Evolutionary conservation across 2,113 vertebrate genomes (phyloP).

Genomic region (Nycticorax nycticorax): DNA sequence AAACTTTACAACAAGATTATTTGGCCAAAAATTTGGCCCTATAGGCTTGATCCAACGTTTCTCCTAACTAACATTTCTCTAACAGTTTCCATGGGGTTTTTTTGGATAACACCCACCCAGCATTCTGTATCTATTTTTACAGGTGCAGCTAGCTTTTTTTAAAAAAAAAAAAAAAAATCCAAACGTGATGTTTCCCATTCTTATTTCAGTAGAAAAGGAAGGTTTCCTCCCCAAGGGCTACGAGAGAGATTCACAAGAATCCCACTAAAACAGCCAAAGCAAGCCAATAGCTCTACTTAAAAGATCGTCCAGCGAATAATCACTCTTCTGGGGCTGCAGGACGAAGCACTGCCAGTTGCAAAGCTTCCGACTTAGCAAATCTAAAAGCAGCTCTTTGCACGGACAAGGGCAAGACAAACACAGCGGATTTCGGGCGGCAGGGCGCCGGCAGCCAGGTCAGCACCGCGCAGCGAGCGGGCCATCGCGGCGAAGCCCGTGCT

Average conservation of each 20-base stretch:
- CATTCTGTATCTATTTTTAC: background rate
- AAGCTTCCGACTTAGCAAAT: slow-evolving; percentile 15
- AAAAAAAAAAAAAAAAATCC: background rate
- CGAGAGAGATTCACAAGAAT: background rate
- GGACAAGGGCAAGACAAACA: background rate
- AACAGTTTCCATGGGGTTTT: background rate
- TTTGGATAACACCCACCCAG: background rate
- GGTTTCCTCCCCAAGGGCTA: background rate
- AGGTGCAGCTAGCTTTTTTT: background rate
- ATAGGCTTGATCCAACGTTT: rapidly evolving
- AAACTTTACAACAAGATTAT: background rate
- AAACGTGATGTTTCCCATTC: background rate
- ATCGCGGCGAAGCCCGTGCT: rapidly evolving
- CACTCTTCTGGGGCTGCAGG: background rate
- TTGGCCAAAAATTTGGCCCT: background rate
- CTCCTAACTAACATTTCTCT: background rate
- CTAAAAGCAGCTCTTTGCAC: background rate
- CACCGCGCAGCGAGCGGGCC: rapidly evolving
- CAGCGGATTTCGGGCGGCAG: background rate
- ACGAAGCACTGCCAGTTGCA: background rate
- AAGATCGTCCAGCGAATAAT: slow-evolving; percentile 21
- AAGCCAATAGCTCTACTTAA: slow-evolving; percentile 30
- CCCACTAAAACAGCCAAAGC: background rate
- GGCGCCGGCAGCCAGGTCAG: background rate
- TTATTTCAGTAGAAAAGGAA: background rate